Evolutionary conservation across 2,888 invertebrate species (phyloP).

Genomic region (Meiosimyza decipiens): DNA sequence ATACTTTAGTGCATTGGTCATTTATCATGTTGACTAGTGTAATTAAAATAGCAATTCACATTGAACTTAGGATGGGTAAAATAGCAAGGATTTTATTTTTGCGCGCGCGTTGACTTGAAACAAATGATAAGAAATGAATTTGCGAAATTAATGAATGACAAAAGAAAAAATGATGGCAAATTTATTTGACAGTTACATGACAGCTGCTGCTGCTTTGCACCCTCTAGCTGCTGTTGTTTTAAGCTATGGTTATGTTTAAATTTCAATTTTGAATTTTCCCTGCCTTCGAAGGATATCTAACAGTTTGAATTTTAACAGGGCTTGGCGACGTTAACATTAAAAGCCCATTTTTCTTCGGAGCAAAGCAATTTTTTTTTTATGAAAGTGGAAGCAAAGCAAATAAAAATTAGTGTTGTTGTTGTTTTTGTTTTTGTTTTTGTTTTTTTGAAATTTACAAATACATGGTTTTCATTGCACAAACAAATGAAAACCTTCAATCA

Average conservation of each 20-base stretch:
- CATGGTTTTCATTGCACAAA: slow-evolving; percentile 3
- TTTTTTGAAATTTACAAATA: background rate
- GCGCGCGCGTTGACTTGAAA: slow-evolving; percentile 14
- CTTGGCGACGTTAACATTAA: slow-evolving; percentile 26
- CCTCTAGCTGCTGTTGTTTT: background rate
- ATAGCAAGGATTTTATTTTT: background rate
- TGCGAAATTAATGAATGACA: slow-evolving; percentile 9
- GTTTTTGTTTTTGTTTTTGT: too few relatives aligned
- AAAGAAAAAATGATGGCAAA: background rate
- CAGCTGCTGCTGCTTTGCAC: background rate
- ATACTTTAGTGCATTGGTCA: too few relatives aligned
- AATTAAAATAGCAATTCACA: background rate
- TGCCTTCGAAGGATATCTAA: too few relatives aligned
- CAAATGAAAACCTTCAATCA: slow-evolving; percentile 44
- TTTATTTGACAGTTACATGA: slow-evolving; percentile 6
- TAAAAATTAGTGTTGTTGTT: background rate
- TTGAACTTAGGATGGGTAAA: too few relatives aligned
- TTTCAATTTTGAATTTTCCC: background rate
- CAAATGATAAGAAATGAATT: slow-evolving; percentile 24
- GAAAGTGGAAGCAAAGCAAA: slow-evolving; percentile 16
- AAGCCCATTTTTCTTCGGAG: slow-evolving; percentile 27
- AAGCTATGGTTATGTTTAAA: background rate
- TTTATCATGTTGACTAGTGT: background rate
- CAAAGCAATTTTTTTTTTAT: slow-evolving; percentile 30
- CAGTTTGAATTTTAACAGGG: background rate